A percentile compares a stretch with the other conserved stretches of the same genome.
These are phyloP conservation scores for Formicarius rufipectus DNA, from an alignment of 2,113 vertebrate genomes.

Conservation along the genomic window DNA sequence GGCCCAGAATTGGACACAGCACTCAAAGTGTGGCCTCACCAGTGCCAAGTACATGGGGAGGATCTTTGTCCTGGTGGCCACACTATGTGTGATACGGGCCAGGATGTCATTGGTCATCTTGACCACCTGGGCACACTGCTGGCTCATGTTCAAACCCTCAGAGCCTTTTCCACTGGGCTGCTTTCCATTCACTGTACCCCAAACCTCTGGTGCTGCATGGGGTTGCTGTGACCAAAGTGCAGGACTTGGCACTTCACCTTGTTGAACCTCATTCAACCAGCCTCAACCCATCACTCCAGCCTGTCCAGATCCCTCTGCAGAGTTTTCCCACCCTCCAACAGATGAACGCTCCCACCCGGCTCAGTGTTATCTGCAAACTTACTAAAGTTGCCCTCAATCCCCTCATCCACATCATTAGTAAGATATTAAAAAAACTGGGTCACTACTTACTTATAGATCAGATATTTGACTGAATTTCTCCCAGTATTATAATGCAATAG, in stretches of 20 bases:
- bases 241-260: neutral
- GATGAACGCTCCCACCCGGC: neutral
- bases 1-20: neutral
- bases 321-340: neutral
- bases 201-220: neutral
- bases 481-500: neutral
- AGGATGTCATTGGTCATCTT: neutral
- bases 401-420: neutral
- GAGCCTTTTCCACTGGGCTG: neutral
- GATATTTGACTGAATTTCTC: neutral
- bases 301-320: neutral
- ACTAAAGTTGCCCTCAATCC: fast-evolving
- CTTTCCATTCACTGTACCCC: neutral
- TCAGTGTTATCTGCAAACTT: neutral
- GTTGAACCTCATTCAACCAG: fast-evolving
- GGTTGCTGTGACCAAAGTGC: neutral
- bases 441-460: neutral
- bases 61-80: neutral
- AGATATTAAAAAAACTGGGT: neutral
- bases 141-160: neutral
- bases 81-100: neutral
- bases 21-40: neutral
- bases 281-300: fast-evolving
- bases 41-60: fast-evolving
- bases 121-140: neutral